Percentiles rank a stretch among this genome's conserved stretches.
Conservation (phyloP, 2,797 vertebrate species). For the Microctenopoma steveboyesi region DNA sequence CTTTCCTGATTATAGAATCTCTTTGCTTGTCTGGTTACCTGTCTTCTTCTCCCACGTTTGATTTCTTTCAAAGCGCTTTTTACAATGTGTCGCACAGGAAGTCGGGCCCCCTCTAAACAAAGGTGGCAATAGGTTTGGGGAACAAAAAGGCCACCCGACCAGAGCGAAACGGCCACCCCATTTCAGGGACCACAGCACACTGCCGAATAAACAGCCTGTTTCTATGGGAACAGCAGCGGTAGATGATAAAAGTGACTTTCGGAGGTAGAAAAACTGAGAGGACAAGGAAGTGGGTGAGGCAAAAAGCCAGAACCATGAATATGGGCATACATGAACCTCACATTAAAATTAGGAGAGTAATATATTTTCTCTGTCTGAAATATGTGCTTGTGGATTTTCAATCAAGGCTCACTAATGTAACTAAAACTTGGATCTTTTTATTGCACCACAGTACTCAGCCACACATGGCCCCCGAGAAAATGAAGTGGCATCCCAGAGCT, state of each 20-base stretch:
- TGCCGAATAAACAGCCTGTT: conserved; percentile 7
- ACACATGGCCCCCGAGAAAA: background rate
- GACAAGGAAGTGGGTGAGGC: background rate
- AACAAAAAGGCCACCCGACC: conserved; percentile 60
- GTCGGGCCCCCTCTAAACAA: conserved; percentile 62
- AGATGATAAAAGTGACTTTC: conserved; percentile 8
- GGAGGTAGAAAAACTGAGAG: background rate
- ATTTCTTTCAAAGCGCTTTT: conserved; percentile 48
- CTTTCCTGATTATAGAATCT: conserved; percentile 19
- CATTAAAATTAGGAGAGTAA: background rate
- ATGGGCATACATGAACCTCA: background rate
- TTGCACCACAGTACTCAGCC: background rate
- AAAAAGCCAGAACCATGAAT: background rate
- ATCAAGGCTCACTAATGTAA: conserved; percentile 3
- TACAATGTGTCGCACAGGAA: conserved; percentile 65
- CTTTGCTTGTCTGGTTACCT: conserved; percentile 21
- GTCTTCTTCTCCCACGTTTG: conserved; percentile 30
- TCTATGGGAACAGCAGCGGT: conserved; percentile 4
- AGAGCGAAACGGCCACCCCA: conserved; percentile 21
- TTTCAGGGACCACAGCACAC: conserved; percentile 30
- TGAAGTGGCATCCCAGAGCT: conserved; percentile 10
- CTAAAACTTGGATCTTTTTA: background rate
- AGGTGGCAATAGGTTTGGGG: conserved; percentile 53
- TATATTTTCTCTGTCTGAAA: conserved; percentile 3
- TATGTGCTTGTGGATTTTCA: conserved; percentile 13